Evolutionary conservation across 2,113 vertebrate species (phyloP).

Genomic region (Holacanthus passer): DNA sequence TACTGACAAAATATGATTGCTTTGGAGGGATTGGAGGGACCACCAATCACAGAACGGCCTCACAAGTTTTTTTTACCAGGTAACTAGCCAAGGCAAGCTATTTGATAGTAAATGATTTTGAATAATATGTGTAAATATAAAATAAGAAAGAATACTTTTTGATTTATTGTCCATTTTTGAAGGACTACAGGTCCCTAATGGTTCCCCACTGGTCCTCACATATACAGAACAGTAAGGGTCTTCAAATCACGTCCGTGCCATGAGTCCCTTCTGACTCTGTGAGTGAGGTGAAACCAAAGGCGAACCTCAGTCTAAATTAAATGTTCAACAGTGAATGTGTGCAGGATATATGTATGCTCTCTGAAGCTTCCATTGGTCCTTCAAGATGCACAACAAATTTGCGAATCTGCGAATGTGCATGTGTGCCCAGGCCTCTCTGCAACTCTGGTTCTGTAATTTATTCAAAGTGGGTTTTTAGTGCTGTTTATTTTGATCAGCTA

Average conservation of each 20-base stretch:
- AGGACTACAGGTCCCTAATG: background rate
- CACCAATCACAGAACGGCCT: no score
- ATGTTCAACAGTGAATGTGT: conserved; percentile 9
- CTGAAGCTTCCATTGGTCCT: conserved; percentile 26
- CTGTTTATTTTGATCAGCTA: conserved; percentile 72
- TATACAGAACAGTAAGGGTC: background rate
- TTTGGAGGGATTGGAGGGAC: no score
- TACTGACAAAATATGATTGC: no score
- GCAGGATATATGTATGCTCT: conserved; percentile 24
- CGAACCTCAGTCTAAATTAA: background rate
- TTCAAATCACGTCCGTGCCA: background rate
- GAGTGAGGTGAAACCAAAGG: background rate
- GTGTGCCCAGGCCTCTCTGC: conserved; percentile 57
- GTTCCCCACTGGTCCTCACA: background rate
- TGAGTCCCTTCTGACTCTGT: background rate
- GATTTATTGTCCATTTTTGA: background rate
- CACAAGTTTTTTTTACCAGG: no score
- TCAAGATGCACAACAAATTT: conserved; percentile 16
- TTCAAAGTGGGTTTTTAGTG: conserved; percentile 54
- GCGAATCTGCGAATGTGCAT: conserved; percentile 16
- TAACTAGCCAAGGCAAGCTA: no score
- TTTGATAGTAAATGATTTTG: no score
- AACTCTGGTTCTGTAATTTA: conserved; percentile 46
- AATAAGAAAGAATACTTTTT: background rate
- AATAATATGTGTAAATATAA: no score